Evolutionary conservation across 1,140 invertebrate species (phyloP).

Genomic region (Drosophila athabasca): DNA sequence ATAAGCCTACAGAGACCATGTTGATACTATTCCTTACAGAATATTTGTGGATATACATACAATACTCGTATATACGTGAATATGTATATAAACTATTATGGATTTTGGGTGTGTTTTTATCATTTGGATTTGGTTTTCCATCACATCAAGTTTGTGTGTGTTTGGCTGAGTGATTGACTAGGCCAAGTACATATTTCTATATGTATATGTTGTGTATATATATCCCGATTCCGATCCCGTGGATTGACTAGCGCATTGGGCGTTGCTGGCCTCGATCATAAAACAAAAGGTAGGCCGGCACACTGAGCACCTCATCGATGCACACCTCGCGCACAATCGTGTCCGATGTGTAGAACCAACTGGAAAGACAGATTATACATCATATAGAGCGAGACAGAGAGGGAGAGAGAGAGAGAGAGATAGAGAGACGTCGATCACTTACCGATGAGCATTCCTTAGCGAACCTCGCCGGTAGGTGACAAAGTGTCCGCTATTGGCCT

Average conservation of each 20-base stretch:
- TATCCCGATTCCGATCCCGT: constrained; percentile 1
- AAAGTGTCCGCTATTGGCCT: constrained; percentile 94
- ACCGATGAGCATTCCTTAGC: constrained; percentile 85
- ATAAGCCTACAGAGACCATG: constrained; percentile 29
- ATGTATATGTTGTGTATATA: not conserved
- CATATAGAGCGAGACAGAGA: not conserved
- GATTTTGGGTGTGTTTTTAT: constrained; percentile 16
- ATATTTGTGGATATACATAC: constrained; percentile 13
- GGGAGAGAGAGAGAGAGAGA: not conserved
- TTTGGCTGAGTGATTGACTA: no score
- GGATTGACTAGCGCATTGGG: constrained; percentile 54
- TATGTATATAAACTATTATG: constrained; percentile 14
- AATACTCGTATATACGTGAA: constrained; percentile 19
- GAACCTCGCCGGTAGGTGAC: constrained; percentile 93
- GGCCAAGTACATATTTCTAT: not conserved
- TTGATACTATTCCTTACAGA: constrained; percentile 27
- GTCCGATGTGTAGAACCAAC: constrained; percentile 89
- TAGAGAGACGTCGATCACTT: constrained; percentile 6
- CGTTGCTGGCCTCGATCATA: constrained; percentile 85
- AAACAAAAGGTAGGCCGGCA: constrained; percentile 88
- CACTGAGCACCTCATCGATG: constrained; percentile 87
- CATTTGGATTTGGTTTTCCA: constrained; percentile 27
- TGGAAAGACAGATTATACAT: constrained; percentile 49
- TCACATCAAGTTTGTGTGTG: constrained; percentile 6
- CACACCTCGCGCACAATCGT: constrained; percentile 88